Evolutionary conservation across 2,888 invertebrate species (phyloP).

Genomic region (Ferdinandea cuprea): DNA sequence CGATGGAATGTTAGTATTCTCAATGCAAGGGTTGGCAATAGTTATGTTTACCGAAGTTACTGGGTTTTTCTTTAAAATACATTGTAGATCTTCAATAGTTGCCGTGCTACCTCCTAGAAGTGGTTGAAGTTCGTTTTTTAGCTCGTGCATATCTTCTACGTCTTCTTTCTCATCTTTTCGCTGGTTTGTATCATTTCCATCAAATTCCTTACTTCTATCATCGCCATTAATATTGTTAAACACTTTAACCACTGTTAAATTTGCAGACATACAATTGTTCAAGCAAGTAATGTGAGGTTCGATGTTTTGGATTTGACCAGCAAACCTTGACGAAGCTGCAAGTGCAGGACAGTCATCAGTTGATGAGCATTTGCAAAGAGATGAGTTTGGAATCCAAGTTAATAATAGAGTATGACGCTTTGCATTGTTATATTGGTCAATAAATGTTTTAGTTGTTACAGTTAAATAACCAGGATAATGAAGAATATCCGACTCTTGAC

Average conservation of each 20-base stretch:
- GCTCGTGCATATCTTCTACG: constrained; percentile 81
- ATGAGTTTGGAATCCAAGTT: constrained; percentile 97
- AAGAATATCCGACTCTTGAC: constrained; percentile 91
- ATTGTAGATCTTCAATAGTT: constrained; percentile 80
- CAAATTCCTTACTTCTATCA: constrained; percentile 51
- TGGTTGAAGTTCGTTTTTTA: constrained; percentile 83
- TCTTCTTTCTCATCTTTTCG: constrained; percentile 77
- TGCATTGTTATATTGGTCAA: constrained; percentile 90
- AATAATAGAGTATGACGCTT: constrained; percentile 92
- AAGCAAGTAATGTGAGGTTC: constrained; percentile 30
- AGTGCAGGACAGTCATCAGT: constrained; percentile 84
- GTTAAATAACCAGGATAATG: constrained; percentile 97
- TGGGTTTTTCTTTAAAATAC: constrained; percentile 84
- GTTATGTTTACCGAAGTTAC: constrained; percentile 88
- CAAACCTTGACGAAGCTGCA: constrained; percentile 54
- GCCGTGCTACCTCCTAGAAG: constrained; percentile 81
- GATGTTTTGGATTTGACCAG: constrained; percentile 25
- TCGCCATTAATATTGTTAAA: constrained; percentile 82
- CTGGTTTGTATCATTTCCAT: constrained; percentile 31
- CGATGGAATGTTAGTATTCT: constrained; percentile 88
- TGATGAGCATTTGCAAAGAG: constrained; percentile 92
- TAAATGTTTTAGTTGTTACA: constrained; percentile 91
- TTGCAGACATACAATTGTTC: constrained; percentile 84
- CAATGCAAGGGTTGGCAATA: constrained; percentile 89
- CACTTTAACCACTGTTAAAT: constrained; percentile 83